Percentiles rank a stretch among this genome's conserved stretches.
Conservation (phyloP, 2,888 invertebrate species). For the Synergus japonicus region DNA sequence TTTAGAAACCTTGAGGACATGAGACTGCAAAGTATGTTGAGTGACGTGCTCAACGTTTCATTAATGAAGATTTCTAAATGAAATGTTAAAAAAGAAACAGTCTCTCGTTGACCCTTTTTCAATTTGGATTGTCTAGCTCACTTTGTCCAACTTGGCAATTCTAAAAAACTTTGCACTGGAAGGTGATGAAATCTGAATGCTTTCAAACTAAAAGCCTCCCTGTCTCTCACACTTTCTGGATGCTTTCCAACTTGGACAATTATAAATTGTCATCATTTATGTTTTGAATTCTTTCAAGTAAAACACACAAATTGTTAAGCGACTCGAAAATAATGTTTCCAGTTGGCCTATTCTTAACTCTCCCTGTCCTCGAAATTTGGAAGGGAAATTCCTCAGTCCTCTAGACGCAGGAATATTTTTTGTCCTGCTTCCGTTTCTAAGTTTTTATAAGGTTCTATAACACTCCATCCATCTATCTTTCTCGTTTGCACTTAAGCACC, state of each 20-base stretch:
- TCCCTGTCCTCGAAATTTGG: neutral
- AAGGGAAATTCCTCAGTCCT: neutral
- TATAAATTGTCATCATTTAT: conserved; percentile 12
- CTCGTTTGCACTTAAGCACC: neutral
- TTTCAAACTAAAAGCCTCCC: neutral
- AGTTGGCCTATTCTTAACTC: conserved; percentile 19
- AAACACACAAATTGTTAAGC: neutral
- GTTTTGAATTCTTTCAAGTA: conserved; percentile 28
- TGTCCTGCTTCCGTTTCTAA: neutral
- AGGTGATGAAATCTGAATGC: neutral
- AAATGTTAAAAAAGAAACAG: too few relatives aligned
- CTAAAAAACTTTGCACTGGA: neutral
- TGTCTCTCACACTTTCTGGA: neutral
- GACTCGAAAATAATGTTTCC: neutral
- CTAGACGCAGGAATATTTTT: neutral
- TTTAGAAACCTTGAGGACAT: neutral
- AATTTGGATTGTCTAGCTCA: neutral
- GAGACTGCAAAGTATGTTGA: neutral
- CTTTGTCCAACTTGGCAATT: neutral
- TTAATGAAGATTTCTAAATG: neutral
- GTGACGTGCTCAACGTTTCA: neutral
- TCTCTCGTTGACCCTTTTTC: neutral
- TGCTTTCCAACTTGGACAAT: conserved; percentile 22
- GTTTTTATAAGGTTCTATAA: conserved; percentile 4
- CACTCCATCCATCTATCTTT: conserved; percentile 17